These are phyloP conservation scores for human (Homo sapiens) DNA, from an alignment of 2,113 vertebrate species.

Conservation along the genomic window GRCh38 chrX:69642501-69643000, in stretches of 20 bases:
- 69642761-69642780: neutral
- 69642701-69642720: neutral
- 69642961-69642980: constrained; percentile 12
- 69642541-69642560: neutral
- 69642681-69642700: neutral
- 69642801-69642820: neutral
- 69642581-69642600: constrained; percentile 21
- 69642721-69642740: neutral
- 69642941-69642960: neutral
- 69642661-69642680: neutral
- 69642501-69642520: constrained; percentile 24
- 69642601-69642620: neutral
- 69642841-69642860: neutral
- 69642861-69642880: neutral
- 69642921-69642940: neutral
- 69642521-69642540: constrained; percentile 30
- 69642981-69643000: neutral
- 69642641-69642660: neutral
- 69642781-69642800: neutral
- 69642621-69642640: neutral
- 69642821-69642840: neutral
- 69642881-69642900: constrained; percentile 24
- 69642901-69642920: neutral
- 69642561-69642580: constrained; percentile 35
- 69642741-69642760: neutral